Evolutionary conservation across 2,113 vertebrate species (phyloP), one percentile per base, ranked within the genome.

Genomic region (Protomyctophum bolini): DNA sequence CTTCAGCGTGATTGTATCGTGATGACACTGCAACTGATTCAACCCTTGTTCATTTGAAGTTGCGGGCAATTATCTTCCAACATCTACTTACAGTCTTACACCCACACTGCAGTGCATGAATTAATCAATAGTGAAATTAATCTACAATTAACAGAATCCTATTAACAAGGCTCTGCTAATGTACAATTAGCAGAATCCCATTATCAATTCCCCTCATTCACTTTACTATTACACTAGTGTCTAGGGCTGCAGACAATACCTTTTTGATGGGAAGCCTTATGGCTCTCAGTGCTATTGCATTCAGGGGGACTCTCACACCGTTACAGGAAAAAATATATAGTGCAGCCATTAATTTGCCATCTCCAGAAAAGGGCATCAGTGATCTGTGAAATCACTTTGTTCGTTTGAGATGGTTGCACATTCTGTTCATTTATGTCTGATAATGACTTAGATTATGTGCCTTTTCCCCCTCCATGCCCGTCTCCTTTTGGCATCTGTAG

Each of bases 331-430:
- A 73, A 83, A 85, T 79, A 91, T 85, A 91, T 90, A 89, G 90
- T 71, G 68, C 73, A 58, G 77, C 86, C 92, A 92, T 93, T 93
- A 89, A 92, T 92, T 93, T 92, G 89, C 91, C 90, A 92, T 93
- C 90, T 87, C 87, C 82, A 88, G 87, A 91, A 93, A 93, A 93
- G 89, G 91, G 90, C 90, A 90, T 89, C 92, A 93, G 85, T 86
- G 92, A 92, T 91, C 92, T 93, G 92, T 93, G 92, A 93, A 93
- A 93, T 93, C 92, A 93, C 90, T 93, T 93, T 93, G 91, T 92
- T 91, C 91, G 87, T 93, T 89, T 86, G 89, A 92, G 91, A 88
- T 83, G 88, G 88, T 92, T 90, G 92, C 90, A 90, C 90, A 91
- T 90, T 92, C 90, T 90, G 90, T 93, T 92, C 91, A 93, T 93